Percentiles rank a stretch among this genome's conserved stretches.
phyloP scores from a whole-genome alignment of 2,113 vertebrate genomes.

The Serranochromis macrocephalus region DNA sequence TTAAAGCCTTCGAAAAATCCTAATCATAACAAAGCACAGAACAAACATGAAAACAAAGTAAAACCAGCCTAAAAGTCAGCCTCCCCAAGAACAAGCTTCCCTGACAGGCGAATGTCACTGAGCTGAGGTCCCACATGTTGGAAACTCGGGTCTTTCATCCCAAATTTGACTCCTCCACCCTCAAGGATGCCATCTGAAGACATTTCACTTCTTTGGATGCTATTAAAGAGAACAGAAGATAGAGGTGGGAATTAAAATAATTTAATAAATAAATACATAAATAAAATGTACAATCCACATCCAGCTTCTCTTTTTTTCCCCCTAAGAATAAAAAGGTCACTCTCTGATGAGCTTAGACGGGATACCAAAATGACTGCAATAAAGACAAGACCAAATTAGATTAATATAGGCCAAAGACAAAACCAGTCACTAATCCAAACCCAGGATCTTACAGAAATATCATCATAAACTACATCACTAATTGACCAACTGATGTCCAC shows the following conservation, averaged over 20 bases:
- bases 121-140: neutral
- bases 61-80: neutral
- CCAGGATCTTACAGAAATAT: neutral
- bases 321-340: neutral
- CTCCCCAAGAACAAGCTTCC: neutral
- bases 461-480: neutral
- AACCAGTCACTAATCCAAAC: neutral
- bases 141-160: neutral
- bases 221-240: slow-evolving; percentile 29
- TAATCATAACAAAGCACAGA: neutral
- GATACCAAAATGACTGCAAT: neutral
- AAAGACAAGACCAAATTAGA: neutral
- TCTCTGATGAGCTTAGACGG: neutral
- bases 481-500: slow-evolving; percentile 1
- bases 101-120: slow-evolving; percentile 8
- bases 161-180: neutral
- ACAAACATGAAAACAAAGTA: slow-evolving; percentile 26
- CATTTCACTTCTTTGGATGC: slow-evolving; percentile 54
- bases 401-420: neutral
- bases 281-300: neutral
- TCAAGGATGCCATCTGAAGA: neutral
- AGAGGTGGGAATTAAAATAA: neutral
- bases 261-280: neutral
- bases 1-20: neutral
- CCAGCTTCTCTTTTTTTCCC: neutral